A percentile compares a stretch with the other conserved stretches of the same genome.
phyloP scores from a whole-genome alignment of 2,888 invertebrate genomes.

The Fragum whitleyi region DNA sequence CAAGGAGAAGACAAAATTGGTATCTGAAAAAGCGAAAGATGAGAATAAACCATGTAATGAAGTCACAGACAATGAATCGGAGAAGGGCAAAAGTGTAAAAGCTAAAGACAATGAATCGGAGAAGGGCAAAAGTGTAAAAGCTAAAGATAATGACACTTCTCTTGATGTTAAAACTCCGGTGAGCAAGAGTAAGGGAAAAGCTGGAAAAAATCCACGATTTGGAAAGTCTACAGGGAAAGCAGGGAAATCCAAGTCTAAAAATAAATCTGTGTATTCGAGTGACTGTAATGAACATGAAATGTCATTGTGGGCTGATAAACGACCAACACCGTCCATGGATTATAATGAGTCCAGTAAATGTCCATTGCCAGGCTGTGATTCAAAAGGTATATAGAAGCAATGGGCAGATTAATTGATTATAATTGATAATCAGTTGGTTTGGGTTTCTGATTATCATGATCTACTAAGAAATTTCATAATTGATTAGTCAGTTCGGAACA shows the following conservation, averaged over 20 bases:
- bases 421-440: too few relatives aligned
- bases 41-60: background rate
- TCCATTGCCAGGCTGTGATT: constrained; percentile 94
- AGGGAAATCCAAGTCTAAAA: constrained; percentile 51
- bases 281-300: constrained; percentile 46
- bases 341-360: constrained; percentile 85
- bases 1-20: constrained; percentile 35
- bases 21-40: constrained; percentile 2
- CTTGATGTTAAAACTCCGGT: constrained; percentile 1
- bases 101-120: constrained; percentile 9
- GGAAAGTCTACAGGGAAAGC: constrained; percentile 53
- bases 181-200: constrained; percentile 38
- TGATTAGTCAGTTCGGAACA: too few relatives aligned
- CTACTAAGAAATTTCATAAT: too few relatives aligned
- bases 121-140: constrained; percentile 24
- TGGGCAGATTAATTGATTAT: too few relatives aligned
- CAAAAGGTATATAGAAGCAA: constrained; percentile 88
- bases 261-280: constrained; percentile 40
- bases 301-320: constrained; percentile 72
- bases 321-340: constrained; percentile 77
- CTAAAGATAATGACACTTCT: constrained; percentile 8
- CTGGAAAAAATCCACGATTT: constrained; percentile 32
- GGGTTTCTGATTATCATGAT: too few relatives aligned
- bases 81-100: constrained; percentile 23
- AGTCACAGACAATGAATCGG: constrained; percentile 20